A percentile compares a stretch with the other conserved stretches of the same genome.
These are phyloP conservation scores for Petrophora chlorosata DNA, from an alignment of 2,888 invertebrate species.

Conservation along the genomic window DNA sequence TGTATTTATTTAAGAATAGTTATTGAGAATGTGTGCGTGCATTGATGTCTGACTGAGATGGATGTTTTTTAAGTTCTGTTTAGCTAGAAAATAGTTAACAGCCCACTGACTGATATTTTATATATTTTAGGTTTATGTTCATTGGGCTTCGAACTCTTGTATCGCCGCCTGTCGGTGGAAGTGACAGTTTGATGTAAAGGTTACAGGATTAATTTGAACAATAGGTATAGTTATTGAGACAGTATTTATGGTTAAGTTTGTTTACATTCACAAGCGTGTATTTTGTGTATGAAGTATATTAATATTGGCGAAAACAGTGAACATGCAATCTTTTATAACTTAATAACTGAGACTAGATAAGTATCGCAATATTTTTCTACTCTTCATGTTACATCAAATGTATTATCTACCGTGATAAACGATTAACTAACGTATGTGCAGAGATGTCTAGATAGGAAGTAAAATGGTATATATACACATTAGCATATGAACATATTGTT, in stretches of 20 bases:
- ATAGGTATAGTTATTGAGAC: slow-evolving; percentile 23
- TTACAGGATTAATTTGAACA: slow-evolving; percentile 14
- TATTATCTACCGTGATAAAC: slow-evolving; percentile 1
- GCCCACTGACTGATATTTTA: slow-evolving; percentile 78
- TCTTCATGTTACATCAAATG: slow-evolving; percentile 23
- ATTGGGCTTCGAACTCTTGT: slow-evolving; percentile 50
- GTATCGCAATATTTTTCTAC: slow-evolving; percentile 36
- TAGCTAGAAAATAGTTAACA: slow-evolving; percentile 61
- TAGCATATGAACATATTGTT: slow-evolving; percentile 1
- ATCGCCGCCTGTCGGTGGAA: slow-evolving; percentile 15
- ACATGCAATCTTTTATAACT: not conserved
- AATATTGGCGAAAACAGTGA: slow-evolving; percentile 10
- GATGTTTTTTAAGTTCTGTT: slow-evolving; percentile 45
- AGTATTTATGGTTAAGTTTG: slow-evolving; percentile 32
- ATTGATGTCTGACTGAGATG: slow-evolving; percentile 31
- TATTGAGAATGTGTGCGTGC: slow-evolving; percentile 30
- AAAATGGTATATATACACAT: not conserved
- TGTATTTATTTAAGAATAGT: slow-evolving; percentile 44
- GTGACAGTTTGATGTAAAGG: slow-evolving; percentile 10
- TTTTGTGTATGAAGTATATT: slow-evolving; percentile 9
- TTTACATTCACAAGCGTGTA: slow-evolving; percentile 6
- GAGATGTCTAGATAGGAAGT: not conserved
- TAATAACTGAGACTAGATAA: slow-evolving; percentile 24
- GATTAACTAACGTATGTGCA: not conserved
- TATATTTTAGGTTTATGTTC: slow-evolving; percentile 70